Evolutionary conservation across 2,888 invertebrate species (phyloP), one percentile per base, ranked within the genome.

Genomic region (Brachypalpus laphriformis): DNA sequence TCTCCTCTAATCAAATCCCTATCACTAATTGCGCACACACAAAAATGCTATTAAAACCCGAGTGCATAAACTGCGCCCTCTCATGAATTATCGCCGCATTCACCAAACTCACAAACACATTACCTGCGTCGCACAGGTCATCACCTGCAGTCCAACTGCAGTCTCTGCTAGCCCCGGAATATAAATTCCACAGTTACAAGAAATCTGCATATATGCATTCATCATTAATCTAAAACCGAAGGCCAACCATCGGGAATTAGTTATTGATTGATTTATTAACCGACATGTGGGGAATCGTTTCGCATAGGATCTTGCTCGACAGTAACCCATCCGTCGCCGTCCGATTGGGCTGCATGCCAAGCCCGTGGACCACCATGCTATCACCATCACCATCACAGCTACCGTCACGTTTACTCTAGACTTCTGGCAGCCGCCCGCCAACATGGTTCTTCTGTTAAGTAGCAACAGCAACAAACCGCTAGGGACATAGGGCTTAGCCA

Each of bases 251-350:
- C 78, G 86, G 86, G 87, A 87, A 87, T 87, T 87, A 87, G 86
- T 87, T 87, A 87, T 87, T 87, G 87, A 87, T 87, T 87, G 87
- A 87, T 87, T 87, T 87, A 87, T 87, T 82, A 86, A 85, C 83
- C 82, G 81, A 85, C 85, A 85, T 85, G 87, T 78, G 85, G 85
- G 81, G 72, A 82, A 81, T 85, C 75, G 45, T 66, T 81, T 75
- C 54, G 66, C 77, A 72, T 77, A 37, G 76, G 14, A 77, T 75
- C 72, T 63, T 59, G 45, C 57, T 56, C 40, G 54, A 16, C 31
- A 34, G 37, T 49, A 28, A 34, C 16, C 42, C 54, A 54, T 54
- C 54, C 54, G 20, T 42, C n/a, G 20, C 2, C 9, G 37, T 31
- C 14, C 16, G 16, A 25, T 22, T 16, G 61, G 20, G 14, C n/a